Base-by-base conservation (phyloP, 2,797 vertebrate species). In the Agapornis canus region DNA sequence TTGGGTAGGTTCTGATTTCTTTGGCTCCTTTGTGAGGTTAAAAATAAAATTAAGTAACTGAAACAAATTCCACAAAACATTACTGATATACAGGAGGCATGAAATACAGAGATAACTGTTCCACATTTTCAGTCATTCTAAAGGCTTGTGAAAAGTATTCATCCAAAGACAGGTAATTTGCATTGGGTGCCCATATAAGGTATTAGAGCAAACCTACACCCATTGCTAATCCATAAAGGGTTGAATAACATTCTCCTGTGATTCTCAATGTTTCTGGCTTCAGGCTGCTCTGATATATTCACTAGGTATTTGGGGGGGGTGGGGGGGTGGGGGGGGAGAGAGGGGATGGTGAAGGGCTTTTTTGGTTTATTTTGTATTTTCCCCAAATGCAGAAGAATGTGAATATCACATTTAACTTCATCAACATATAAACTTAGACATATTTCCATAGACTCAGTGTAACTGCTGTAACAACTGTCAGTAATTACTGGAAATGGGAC, bases 31-130 rank as follows among this genome's bases (percentile, higher is more conserved):
- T 49, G 47, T 72, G 35, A 90, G 6, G 13, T 90, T 76, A 68
- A 39, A 95, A 96, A 93, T 94, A 80, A 95, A 92, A 69, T 69
- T 68, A 84, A 96, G 48, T 91, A 89, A 91, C 78, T 65, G 63
- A 89, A 92, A 52, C 47, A 87, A 94, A 95, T 96, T 95, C 51
- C 14, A 83, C 23, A 89, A 84, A 95, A 88, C 15, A 25, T 31
- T 78, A 71, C 31, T 95, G 51, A 25, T 81, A 49, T 35, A 82
- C 17, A 13, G 9, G 22, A 96, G 23, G 52, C 42, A 91, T 76
- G 85, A 95, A 96, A 95, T 51, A 43, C n/a, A 43, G 60, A 94
- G 94, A 94, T 95, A 97, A 75, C 73, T 84, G 48, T 42, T 93
- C 59, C 69, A 78, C 23, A 80, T 96, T 95, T 93, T 91, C 92